Evolutionary conservation across 2,113 vertebrate genomes (phyloP).

Genomic region (Clupea harengus): DNA sequence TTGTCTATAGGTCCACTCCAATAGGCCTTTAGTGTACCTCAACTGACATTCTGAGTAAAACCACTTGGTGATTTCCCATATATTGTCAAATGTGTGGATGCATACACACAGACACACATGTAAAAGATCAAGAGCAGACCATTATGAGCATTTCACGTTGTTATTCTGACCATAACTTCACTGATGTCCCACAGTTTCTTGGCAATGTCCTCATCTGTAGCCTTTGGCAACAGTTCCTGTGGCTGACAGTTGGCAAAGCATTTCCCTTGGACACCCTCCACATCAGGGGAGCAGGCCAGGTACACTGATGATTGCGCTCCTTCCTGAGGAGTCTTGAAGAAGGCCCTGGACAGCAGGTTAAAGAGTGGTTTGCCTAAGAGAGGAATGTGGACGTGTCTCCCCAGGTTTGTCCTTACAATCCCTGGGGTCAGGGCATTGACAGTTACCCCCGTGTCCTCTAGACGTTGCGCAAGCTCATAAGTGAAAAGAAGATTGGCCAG

Average conservation of each 20-base stretch:
- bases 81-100: background rate
- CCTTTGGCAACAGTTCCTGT: conserved; percentile 81
- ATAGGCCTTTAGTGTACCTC: background rate
- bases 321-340: conserved; percentile 83
- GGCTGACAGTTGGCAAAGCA: conserved; percentile 87
- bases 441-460: conserved; percentile 80
- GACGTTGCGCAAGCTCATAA: conserved; percentile 76
- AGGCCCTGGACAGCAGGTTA: conserved; percentile 78
- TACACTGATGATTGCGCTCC: conserved; percentile 83
- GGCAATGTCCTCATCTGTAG: conserved; percentile 78
- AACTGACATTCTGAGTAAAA: background rate
- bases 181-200: conserved; percentile 91
- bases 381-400: conserved; percentile 79
- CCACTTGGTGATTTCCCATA: background rate
- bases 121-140: background rate
- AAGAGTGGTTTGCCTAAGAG: conserved; percentile 78
- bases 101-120: background rate
- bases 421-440: conserved; percentile 85
- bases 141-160: conserved; percentile 65
- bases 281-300: conserved; percentile 81
- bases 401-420: conserved; percentile 85
- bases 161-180: conserved; percentile 87
- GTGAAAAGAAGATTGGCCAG: conserved; percentile 87
- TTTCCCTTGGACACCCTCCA: conserved; percentile 78
- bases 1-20: background rate